Conservation (phyloP, 2,888 invertebrate species). For the Leptarthrus brevirostris region DNA sequence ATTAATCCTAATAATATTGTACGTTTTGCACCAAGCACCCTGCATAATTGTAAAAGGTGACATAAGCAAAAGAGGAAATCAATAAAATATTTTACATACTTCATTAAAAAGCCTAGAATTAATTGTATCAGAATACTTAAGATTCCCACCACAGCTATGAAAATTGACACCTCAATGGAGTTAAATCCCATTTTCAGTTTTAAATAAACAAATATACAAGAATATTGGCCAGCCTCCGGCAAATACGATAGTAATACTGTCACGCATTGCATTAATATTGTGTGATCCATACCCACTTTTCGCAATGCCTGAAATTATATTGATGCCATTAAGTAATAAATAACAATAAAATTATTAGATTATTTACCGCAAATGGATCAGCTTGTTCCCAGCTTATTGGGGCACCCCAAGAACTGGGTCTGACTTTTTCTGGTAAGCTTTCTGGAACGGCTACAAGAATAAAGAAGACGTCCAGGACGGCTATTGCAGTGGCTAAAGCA, state of each 20-base stretch:
- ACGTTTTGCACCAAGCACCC: constrained; percentile 91
- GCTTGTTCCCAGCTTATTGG: constrained; percentile 98
- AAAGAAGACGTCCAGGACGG: constrained; percentile 96
- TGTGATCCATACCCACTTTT: constrained; percentile 94
- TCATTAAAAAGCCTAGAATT: constrained; percentile 83
- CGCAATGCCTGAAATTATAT: constrained; percentile 73
- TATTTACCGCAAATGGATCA: constrained; percentile 89
- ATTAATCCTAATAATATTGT: constrained; percentile 96
- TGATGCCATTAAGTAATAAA: background rate
- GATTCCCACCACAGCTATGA: constrained; percentile 96
- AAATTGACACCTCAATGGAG: constrained; percentile 94
- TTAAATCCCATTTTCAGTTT: constrained; percentile 97
- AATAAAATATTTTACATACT: constrained; percentile 60
- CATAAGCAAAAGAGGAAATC: background rate
- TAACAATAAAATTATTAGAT: constrained; percentile 39
- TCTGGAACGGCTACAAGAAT: constrained; percentile 98
- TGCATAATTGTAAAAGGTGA: constrained; percentile 58
- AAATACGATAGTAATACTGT: constrained; percentile 98
- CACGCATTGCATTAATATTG: constrained; percentile 95
- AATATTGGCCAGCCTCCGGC: constrained; percentile 98
- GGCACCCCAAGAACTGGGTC: constrained; percentile 82
- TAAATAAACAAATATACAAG: constrained; percentile 99
- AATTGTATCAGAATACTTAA: constrained; percentile 96
- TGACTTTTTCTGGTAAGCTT: constrained; percentile 93
- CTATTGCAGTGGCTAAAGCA: constrained; percentile 94